phyloP scores from a whole-genome alignment of 2,113 vertebrate species.

The Petroica traversi region DNA sequence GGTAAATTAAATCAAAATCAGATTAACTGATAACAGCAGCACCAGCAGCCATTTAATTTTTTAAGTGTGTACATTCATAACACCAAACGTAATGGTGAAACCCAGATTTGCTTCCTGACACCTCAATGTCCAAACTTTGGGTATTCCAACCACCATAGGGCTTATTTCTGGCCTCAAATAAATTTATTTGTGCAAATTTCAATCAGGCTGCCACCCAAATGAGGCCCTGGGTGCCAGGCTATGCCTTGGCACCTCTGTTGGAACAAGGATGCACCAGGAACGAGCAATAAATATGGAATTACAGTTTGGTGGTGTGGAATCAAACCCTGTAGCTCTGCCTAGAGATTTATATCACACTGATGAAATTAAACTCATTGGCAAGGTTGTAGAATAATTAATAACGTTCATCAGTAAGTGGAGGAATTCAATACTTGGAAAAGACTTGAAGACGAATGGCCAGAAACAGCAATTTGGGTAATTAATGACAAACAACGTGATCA shows the following conservation, averaged over 20 bases:
- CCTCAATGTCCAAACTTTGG: accelerated
- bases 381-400: background rate
- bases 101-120: background rate
- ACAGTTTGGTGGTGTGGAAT: background rate
- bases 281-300: background rate
- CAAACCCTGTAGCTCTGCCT: background rate
- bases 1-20: background rate
- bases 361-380: background rate
- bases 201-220: background rate
- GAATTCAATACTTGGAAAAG: background rate
- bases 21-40: background rate
- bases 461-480: background rate
- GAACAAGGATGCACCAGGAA: background rate
- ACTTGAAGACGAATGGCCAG: background rate
- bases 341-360: background rate
- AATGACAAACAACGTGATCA: background rate
- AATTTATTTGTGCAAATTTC: background rate
- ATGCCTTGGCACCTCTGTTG: background rate
- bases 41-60: background rate
- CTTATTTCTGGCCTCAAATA: background rate
- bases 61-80: accelerated
- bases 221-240: background rate
- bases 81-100: background rate
- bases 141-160: no score
- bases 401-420: background rate